Conservation (phyloP, 2,113 vertebrate genomes). For the Dolichotis patagonum region DNA sequence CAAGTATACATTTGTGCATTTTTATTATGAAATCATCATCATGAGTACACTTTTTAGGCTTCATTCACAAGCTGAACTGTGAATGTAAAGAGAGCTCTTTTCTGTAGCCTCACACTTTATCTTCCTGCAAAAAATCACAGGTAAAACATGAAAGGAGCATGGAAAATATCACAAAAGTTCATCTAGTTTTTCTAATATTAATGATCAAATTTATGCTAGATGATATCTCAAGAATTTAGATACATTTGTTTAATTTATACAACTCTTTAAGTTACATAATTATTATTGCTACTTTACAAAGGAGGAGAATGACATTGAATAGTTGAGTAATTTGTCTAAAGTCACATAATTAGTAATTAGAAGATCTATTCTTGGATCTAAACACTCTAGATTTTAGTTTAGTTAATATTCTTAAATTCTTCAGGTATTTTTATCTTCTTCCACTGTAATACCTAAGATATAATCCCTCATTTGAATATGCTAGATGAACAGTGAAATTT, state of each 20-base stretch:
- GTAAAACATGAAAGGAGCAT: neutral
- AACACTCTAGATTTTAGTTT: neutral
- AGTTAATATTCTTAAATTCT: neutral
- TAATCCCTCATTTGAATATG: neutral
- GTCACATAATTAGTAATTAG: neutral
- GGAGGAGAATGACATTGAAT: neutral
- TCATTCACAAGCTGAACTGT: neutral
- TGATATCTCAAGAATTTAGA: neutral
- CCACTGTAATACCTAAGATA: neutral
- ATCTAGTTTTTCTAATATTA: neutral
- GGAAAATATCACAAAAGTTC: neutral
- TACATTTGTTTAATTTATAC: neutral
- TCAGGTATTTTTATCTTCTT: neutral
- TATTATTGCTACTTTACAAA: neutral
- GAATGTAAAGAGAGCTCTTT: neutral
- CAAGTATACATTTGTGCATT: neutral
- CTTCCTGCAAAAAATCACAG: neutral
- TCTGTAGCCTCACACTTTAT: neutral
- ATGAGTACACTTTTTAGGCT: slow-evolving; percentile 29
- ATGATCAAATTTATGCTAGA: no score
- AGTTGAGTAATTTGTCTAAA: neutral
- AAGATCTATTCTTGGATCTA: neutral
- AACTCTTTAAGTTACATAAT: neutral
- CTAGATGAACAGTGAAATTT: neutral
- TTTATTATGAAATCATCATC: no score